Evolutionary conservation across 2,797 vertebrate species (phyloP).

Genomic region (Echeneis naucrates): DNA sequence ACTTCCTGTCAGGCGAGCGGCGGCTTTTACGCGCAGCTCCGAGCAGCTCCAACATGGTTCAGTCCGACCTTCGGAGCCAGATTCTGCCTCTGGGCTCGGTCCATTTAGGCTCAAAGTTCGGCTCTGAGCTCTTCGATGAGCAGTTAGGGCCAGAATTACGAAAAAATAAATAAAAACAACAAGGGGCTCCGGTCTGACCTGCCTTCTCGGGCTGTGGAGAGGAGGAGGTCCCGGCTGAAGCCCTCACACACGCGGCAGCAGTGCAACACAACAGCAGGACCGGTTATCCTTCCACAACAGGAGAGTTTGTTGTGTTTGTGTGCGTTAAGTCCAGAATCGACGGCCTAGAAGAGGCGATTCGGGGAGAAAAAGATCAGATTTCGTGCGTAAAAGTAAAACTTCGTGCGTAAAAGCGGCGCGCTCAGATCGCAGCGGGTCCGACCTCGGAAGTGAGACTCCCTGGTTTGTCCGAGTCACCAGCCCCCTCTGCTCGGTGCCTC

Average conservation of each 20-base stretch:
- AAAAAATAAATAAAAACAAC: not conserved
- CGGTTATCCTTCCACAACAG: conserved; percentile 21
- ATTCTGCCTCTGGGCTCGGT: conserved; percentile 11
- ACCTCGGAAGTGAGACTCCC: conserved; percentile 59
- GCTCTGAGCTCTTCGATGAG: conserved; percentile 25
- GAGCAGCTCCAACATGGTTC: conserved; percentile 66
- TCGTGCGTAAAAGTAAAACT: conserved; percentile 50
- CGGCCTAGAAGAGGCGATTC: not conserved
- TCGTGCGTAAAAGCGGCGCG: conserved; percentile 43
- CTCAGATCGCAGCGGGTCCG: conserved; percentile 37
- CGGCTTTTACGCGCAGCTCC: conserved; percentile 76
- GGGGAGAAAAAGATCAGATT: not conserved
- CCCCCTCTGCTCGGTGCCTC: conserved; percentile 70
- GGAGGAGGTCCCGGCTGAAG: conserved; percentile 30
- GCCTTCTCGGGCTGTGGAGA: conserved; percentile 15
- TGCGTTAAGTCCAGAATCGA: conserved; percentile 35
- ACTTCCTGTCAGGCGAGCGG: conserved; percentile 81
- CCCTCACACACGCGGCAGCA: conserved; percentile 2
- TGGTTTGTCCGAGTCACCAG: conserved; percentile 70
- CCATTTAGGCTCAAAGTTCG: not conserved
- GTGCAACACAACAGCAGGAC: conserved; percentile 13
- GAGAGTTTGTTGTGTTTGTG: not conserved
- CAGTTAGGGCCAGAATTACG: not conserved
- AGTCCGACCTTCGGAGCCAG: conserved; percentile 33
- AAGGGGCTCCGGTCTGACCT: conserved; percentile 15